These are phyloP conservation scores for Ciconia boyciana DNA, from an alignment of 2,113 vertebrate genomes.

Conservation along the genomic window DNA sequence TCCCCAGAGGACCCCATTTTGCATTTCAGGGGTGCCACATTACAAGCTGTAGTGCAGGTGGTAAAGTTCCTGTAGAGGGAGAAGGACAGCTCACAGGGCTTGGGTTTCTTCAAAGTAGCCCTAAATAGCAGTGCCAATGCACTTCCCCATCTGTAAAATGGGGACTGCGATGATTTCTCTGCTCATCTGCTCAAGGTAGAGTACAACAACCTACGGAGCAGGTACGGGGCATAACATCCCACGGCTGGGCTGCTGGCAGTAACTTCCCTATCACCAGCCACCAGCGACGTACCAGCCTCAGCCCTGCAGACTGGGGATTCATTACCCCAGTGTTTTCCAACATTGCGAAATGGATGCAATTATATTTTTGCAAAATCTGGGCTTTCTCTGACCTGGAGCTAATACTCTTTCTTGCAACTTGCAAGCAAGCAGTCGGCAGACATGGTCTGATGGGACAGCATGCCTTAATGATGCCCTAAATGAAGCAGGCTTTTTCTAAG, in stretches of 20 bases:
- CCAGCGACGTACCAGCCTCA: accelerated
- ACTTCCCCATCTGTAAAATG: background rate
- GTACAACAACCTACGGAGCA: background rate
- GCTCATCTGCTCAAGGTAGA: background rate
- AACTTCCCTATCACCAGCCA: background rate
- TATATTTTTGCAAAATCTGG: background rate
- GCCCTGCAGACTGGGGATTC: background rate
- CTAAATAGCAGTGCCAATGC: accelerated
- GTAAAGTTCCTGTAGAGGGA: background rate
- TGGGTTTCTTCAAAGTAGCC: background rate
- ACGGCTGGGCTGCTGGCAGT: accelerated
- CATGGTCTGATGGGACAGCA: background rate
- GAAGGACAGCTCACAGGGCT: background rate
- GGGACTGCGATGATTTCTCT: background rate
- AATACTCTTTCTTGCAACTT: background rate
- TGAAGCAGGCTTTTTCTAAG: background rate
- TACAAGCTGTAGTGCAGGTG: background rate
- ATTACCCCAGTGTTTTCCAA: background rate
- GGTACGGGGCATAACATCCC: no score
- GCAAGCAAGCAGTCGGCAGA: background rate
- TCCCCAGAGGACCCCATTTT: accelerated
- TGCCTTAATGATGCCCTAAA: background rate
- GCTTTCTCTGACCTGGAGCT: background rate
- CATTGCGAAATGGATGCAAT: background rate
- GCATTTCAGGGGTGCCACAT: accelerated